Evolutionary conservation across 2,888 invertebrate genomes (phyloP).

Genomic region (Blomia tropicalis): DNA sequence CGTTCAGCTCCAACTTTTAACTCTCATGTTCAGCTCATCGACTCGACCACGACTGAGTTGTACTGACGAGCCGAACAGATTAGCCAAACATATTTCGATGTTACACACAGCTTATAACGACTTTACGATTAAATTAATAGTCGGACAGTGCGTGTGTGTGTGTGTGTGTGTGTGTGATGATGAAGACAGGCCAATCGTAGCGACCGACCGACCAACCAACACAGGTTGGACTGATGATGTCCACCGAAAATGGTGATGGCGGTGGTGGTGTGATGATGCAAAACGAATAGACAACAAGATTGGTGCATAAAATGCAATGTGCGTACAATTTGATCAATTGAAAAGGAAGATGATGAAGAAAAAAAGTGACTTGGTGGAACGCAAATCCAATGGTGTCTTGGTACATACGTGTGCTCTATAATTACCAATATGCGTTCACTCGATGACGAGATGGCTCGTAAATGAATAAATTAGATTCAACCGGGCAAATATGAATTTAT

Average conservation of each 20-base stretch:
- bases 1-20: not conserved
- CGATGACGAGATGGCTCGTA: constrained; percentile 11
- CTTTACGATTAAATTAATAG: constrained; percentile 14
- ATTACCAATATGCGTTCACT: constrained; percentile 7
- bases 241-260: not conserved
- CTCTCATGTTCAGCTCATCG: not conserved
- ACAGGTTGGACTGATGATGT: not conserved
- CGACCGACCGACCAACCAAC: too few relatives aligned
- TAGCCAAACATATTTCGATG: not conserved
- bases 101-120: constrained; percentile 2
- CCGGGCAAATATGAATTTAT: constrained; percentile 3
- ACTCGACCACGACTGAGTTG: not conserved
- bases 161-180: too few relatives aligned
- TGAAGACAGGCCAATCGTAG: constrained; percentile 8
- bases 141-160: too few relatives aligned
- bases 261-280: not conserved
- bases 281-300: not conserved
- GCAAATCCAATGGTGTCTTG: too few relatives aligned
- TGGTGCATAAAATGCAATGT: not conserved
- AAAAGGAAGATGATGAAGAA: too few relatives aligned
- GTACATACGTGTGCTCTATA: too few relatives aligned
- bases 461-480: constrained; percentile 11
- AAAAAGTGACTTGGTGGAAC: too few relatives aligned
- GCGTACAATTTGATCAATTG: too few relatives aligned
- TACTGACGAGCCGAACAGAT: not conserved